These are phyloP conservation scores for Peromyscus maniculatus DNA, from an alignment of 2,113 vertebrate genomes.

Conservation along the genomic window DNA sequence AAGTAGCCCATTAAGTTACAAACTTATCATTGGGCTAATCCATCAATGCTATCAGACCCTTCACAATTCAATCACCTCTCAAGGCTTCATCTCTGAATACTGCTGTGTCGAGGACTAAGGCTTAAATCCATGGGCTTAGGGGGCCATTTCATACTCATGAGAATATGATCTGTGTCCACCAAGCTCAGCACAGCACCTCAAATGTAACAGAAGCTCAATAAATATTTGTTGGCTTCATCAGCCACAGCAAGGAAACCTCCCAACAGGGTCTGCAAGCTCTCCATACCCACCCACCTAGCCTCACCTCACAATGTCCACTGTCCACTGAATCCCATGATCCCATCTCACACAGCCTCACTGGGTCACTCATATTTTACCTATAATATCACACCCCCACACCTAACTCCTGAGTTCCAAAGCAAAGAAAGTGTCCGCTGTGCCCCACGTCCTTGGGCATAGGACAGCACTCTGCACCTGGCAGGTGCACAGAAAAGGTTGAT, in stretches of 20 bases:
- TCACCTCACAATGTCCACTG: fast-evolving
- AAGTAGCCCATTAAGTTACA: background rate
- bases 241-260: background rate
- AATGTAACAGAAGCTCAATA: background rate
- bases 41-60: background rate
- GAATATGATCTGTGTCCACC: background rate
- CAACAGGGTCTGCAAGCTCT: background rate
- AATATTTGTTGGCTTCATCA: background rate
- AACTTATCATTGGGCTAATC: background rate
- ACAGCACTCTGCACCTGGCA: background rate
- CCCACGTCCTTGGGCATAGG: conserved; percentile 26
- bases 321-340: background rate
- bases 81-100: background rate
- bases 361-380: background rate
- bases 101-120: too few species aligned
- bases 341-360: background rate
- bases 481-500: conserved; percentile 55
- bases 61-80: background rate
- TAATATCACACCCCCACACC: background rate
- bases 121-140: background rate
- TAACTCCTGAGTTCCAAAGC: conserved; percentile 6
- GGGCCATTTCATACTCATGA: background rate
- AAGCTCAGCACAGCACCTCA: background rate
- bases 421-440: background rate
- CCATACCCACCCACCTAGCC: fast-evolving